Evolutionary conservation across 2,888 invertebrate species (phyloP).

Genomic region (Bellardia pandia): DNA sequence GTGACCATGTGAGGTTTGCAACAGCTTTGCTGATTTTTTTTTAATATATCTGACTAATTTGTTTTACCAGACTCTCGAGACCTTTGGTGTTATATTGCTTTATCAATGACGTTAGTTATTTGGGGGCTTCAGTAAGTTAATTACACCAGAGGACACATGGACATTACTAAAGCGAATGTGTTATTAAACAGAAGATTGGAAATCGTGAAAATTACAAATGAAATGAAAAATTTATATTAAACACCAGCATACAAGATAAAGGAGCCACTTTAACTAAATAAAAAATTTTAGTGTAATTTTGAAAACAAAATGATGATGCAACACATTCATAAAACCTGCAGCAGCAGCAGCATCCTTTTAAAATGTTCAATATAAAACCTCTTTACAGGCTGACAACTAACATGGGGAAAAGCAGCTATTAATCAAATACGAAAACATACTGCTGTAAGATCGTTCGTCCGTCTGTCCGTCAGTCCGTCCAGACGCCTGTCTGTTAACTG

Average conservation of each 20-base stretch:
- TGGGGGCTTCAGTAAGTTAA: too few species aligned
- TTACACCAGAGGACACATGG: too few species aligned
- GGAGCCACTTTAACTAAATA: not conserved
- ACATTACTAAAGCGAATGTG: too few species aligned
- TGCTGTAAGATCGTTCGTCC: not conserved
- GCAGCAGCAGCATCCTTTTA: constrained; percentile 19
- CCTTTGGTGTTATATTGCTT: too few species aligned
- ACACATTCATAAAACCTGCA: not conserved
- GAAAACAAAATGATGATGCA: not conserved
- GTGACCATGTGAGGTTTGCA: too few species aligned
- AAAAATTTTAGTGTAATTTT: constrained; percentile 38
- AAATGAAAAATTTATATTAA: too few species aligned
- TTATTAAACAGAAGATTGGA: too few species aligned
- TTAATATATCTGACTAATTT: not conserved
- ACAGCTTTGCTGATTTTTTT: too few species aligned
- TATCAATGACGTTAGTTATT: too few species aligned
- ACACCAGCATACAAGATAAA: too few species aligned
- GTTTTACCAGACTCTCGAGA: too few species aligned
- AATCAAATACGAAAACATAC: constrained; percentile 70
- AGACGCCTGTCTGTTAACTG: constrained; percentile 23
- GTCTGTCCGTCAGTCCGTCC: constrained; percentile 2
- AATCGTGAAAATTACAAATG: too few species aligned
- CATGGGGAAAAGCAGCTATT: constrained; percentile 68
- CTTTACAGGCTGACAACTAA: constrained; percentile 51
- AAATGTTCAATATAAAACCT: constrained; percentile 27